Base-by-base conservation (phyloP, 2,888 invertebrate species). In the Trichogramma evanescens region DNA sequence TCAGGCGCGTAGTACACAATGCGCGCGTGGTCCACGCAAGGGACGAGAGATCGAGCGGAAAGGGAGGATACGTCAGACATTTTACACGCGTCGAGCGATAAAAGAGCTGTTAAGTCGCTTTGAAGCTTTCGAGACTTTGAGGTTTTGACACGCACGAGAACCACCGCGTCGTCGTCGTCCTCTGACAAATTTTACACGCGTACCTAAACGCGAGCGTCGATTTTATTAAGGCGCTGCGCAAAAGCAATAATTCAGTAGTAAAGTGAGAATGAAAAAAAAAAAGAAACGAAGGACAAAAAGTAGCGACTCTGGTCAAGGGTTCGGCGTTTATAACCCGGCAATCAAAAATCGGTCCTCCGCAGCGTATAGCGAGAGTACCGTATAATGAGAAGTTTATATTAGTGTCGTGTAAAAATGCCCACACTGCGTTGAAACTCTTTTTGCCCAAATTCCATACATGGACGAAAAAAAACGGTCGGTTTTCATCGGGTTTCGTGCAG, bases 221-320 rank as follows among this genome's bases (percentile, higher is more conserved):
- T 66, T 69, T 69, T 69, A 69, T 68, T 68, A 66, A 64, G 56
- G 63, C 54, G 59, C 63, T 59, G 61, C 56, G 26, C 26, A 26
- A 50, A 54, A 67, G 62, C 68, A 66, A 67, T 67, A 66, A 67
- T 67, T 69, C 67, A 61, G 63, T 65, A 61, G 63, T 69, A 66
- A 69, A 69, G 64, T 9, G 57, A 56, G 58, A 56, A 52, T 59
- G 52, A 61, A 60, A 58, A 58, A 60, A 58, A 58, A 58, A 58
- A 63, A 66, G 26, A 26, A 26, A 26, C 26, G 26, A 26, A 57
- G 51, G 56, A 50, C 52, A 53, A 53, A 57, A 57, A 49, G 61
- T 64, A 59, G 62, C 56, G 62, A 26, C 26, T 26, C 26, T 26
- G 26, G 26, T 26, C 26, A 26, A 26, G 26, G 26, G 26, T 2